Conservation (phyloP, 35 echinoderm and acorn worm species). For the Anneissia japonica region DNA sequence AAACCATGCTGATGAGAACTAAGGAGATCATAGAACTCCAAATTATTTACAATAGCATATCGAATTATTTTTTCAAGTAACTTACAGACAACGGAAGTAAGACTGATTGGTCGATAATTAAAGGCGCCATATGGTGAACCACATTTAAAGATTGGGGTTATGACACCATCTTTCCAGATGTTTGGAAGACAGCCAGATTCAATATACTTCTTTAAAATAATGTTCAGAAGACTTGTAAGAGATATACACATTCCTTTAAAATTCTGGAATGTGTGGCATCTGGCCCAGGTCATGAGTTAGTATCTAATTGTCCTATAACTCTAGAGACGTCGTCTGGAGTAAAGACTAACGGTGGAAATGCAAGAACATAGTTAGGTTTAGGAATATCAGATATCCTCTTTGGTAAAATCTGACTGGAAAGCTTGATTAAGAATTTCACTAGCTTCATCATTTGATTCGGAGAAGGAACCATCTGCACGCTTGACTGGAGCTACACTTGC, state of each 20-base stretch:
- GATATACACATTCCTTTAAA: background rate
- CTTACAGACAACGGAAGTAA: constrained; percentile 14
- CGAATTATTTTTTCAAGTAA: constrained; percentile 31
- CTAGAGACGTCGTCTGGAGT: background rate
- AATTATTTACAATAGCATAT: constrained; percentile 16
- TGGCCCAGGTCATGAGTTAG: background rate
- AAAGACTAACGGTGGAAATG: no score
- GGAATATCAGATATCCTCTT: no score
- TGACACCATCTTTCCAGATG: background rate
- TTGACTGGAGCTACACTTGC: background rate
- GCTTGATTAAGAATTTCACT: no score
- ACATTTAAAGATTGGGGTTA: background rate
- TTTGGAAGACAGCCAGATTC: background rate
- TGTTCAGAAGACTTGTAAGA: background rate
- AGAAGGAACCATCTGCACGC: no score
- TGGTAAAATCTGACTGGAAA: no score
- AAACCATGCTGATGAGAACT: constrained; percentile 47
- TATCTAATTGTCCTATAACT: background rate
- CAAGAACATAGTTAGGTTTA: no score
- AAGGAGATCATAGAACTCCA: background rate
- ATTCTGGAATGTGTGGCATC: background rate
- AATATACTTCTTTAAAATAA: background rate
- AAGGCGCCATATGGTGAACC: background rate
- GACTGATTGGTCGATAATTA: background rate
- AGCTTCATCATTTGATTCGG: no score